Evolutionary conservation across 2,797 vertebrate genomes (phyloP).

Genomic region (Clangula hyemalis): DNA sequence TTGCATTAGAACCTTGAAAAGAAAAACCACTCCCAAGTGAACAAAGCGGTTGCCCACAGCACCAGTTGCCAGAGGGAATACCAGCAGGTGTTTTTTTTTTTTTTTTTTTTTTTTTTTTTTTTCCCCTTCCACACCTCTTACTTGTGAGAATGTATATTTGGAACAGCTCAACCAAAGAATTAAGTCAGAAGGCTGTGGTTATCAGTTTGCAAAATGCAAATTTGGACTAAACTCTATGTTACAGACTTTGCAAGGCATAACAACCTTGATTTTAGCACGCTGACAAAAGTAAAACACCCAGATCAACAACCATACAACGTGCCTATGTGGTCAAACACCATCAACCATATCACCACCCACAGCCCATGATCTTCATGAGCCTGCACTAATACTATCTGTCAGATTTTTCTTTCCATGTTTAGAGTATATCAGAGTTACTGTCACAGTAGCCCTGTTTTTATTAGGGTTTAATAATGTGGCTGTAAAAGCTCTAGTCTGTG

Average conservation of each 20-base stretch:
- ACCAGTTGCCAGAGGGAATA: conserved; percentile 77
- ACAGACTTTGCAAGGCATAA: not conserved
- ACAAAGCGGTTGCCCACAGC: conserved; percentile 80
- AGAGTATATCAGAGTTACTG: not conserved
- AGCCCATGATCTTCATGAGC: not conserved
- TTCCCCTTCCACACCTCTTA: conserved; percentile 34
- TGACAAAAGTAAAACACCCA: not conserved
- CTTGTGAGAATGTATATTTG: not conserved
- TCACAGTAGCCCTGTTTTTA: not conserved
- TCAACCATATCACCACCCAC: not conserved
- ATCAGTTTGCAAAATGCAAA: not conserved
- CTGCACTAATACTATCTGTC: not conserved
- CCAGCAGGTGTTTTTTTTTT: conserved; percentile 9
- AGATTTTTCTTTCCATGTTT: not conserved
- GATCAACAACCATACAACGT: not conserved
- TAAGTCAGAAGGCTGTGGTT: conserved; percentile 5
- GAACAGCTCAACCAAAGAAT: conserved; percentile 1
- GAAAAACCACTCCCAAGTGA: conserved; percentile 43
- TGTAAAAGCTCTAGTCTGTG: not conserved
- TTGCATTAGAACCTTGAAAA: conserved; percentile 67
- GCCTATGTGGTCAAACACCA: not conserved
- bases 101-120: not conserved
- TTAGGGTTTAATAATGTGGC: not conserved
- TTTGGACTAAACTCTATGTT: not conserved
- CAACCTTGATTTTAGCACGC: accelerated